Base-by-base conservation (phyloP, 2,797 vertebrate species). In the Acrossocheilus wenchowensis region DNA sequence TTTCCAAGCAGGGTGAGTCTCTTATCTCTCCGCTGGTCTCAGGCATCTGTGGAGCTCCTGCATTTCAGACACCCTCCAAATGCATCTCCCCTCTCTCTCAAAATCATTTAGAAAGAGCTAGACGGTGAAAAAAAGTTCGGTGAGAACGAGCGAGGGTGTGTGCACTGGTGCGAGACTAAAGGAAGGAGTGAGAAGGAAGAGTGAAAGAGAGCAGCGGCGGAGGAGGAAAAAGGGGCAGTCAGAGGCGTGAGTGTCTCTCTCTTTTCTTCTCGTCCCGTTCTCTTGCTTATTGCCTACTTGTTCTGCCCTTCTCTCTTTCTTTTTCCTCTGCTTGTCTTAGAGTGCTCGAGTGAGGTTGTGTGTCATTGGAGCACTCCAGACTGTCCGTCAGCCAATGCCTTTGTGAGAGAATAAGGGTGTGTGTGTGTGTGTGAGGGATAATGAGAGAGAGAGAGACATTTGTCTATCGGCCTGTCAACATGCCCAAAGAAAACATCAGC, bases 401-500 rank as follows among this genome's bases (percentile, higher is more conserved):
- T 81, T 78, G 83, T 79, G 64, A 85, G 75, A 21, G 79, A 81
- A 50, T 66, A 68, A 81, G 45, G 34, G 41, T 73, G 71, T 74
- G 72, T 75, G 64, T 81, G 45, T 48, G 79, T 82, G 64, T 68
- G 80, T 39, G 52, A 26, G 78, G 15, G 39, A 26, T 10, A 62
- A n/a, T 21, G 64, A 52, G 80, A 52, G 66, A 52, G 80, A 79
- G 83, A 85, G 57, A 81, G 52, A 85, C 77, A 75, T 79, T 89
- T 84, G 88, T 86, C 86, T 86, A 83, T 97, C 95, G 94, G 94
- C 92, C 95, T 95, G 95, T 97, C 96, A 95, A 94, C 96, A 95
- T 95, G 95, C 95, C 95, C 95, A 90, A 93, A 94, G 94, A 96
- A 93, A 95, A 93, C 95, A 95, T 94, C 94, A 96, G 95, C 94